Percentiles rank a stretch among this genome's conserved stretches.
phyloP scores from a whole-genome alignment of 1,140 invertebrate genomes.

The Bombus impatiens region DNA sequence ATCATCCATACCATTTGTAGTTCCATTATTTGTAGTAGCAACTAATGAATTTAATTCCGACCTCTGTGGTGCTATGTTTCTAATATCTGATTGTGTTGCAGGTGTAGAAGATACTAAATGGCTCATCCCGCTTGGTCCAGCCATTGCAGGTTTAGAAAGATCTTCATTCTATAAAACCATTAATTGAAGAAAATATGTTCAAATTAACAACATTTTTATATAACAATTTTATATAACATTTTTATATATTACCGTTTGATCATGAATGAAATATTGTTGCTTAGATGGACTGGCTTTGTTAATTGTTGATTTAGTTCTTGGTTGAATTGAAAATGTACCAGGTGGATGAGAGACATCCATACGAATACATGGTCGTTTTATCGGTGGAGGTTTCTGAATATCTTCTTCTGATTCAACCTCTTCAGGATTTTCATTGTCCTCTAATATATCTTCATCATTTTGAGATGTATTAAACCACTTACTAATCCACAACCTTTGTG shows the following conservation, averaged over 20 bases:
- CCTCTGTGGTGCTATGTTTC: slow-evolving; percentile 63
- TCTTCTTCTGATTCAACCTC: slow-evolving; percentile 71
- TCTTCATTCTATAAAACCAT: slow-evolving; percentile 70
- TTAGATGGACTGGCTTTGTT: slow-evolving; percentile 62
- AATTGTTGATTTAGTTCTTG: slow-evolving; percentile 62
- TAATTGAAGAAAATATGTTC: neutral
- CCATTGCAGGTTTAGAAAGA: slow-evolving; percentile 71
- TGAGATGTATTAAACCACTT: slow-evolving; percentile 80
- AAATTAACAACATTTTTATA: neutral
- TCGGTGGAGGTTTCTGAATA: slow-evolving; percentile 70
- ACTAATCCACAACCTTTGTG: slow-evolving; percentile 79
- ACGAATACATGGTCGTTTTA: slow-evolving; percentile 78
- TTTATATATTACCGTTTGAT: slow-evolving; percentile 62
- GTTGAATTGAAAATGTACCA: slow-evolving; percentile 77
- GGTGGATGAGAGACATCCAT: slow-evolving; percentile 80
- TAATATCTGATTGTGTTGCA: slow-evolving; percentile 66
- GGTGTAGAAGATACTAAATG: slow-evolving; percentile 78
- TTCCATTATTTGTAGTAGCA: slow-evolving; percentile 74
- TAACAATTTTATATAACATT: no score
- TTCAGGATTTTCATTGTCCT: slow-evolving; percentile 64
- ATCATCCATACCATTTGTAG: slow-evolving; percentile 79
- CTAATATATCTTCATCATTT: slow-evolving; percentile 64
- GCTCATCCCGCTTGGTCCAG: slow-evolving; percentile 73
- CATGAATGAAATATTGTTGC: slow-evolving; percentile 62
- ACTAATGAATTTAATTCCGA: slow-evolving; percentile 72